Percentiles rank a stretch among this genome's conserved stretches.
Conservation (phyloP, 30 jellyfish, hydroid and myxozoan genomes). For the Rhopilema esculentum region DNA sequence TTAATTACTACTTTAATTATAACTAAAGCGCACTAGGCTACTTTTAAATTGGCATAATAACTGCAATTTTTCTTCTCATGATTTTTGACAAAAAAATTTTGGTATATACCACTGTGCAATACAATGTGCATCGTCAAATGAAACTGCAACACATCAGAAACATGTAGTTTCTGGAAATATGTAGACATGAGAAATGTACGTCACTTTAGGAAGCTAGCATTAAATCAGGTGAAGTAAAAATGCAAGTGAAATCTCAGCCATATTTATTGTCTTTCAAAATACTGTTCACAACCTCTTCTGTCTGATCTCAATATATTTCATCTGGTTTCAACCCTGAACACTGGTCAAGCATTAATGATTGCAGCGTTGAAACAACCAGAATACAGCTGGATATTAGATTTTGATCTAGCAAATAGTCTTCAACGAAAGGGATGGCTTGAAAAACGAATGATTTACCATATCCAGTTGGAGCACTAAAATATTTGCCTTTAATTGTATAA, state of each 20-base stretch:
- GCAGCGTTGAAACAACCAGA: constrained; percentile 8
- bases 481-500: neutral
- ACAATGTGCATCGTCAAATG: constrained; percentile 36
- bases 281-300: constrained; percentile 13
- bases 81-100: no score
- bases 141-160: constrained; percentile 42
- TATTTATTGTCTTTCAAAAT: neutral
- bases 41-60: no score
- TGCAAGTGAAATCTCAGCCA: neutral
- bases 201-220: neutral
- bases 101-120: neutral
- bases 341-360: constrained; percentile 39
- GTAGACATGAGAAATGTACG: neutral
- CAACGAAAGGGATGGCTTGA: constrained; percentile 31
- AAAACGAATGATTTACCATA: constrained; percentile 46
- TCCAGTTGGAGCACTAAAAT: constrained; percentile 61
- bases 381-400: neutral
- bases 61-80: no score
- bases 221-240: neutral
- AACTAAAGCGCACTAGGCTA: no score
- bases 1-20: no score
- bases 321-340: constrained; percentile 13
- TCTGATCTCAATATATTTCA: constrained; percentile 4
- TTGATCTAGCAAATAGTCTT: constrained; percentile 11
- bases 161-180: neutral